Conservation (phyloP, 2,797 vertebrate genomes). For the Schizopygopsis pylzovi region DNA sequence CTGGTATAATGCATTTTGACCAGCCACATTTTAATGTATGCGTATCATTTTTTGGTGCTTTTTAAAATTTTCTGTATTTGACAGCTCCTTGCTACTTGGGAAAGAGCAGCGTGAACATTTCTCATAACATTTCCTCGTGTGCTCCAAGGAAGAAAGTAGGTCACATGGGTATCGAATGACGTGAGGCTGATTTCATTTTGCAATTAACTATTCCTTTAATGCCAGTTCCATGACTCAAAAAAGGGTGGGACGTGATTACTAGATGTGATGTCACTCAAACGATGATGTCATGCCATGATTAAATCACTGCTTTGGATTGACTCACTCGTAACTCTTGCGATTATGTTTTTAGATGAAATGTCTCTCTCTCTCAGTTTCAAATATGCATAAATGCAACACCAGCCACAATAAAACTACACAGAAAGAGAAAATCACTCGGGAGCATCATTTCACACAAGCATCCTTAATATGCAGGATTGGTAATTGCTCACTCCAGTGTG, state of each 20-base stretch:
- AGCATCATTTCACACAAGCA: constrained; percentile 97
- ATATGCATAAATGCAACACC: constrained; percentile 2
- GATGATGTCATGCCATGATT: constrained; percentile 23
- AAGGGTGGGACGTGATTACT: constrained; percentile 24
- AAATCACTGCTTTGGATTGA: neutral
- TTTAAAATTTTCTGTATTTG: neutral
- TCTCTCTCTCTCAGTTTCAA: neutral
- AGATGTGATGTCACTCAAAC: constrained; percentile 33
- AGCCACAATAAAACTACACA: neutral
- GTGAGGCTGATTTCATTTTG: constrained; percentile 17
- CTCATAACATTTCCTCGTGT: no score
- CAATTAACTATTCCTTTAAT: constrained; percentile 1
- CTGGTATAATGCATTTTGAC: neutral
- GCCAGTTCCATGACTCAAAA: constrained; percentile 22
- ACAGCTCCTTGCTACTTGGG: neutral
- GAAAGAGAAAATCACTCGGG: constrained; percentile 72
- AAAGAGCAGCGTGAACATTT: neutral
- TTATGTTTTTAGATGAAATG: neutral
- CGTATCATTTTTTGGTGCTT: neutral
- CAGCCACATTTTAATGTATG: neutral
- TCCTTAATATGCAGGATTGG: constrained; percentile 93
- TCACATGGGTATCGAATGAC: neutral
- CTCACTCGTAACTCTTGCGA: constrained; percentile 7
- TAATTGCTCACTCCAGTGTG: constrained; percentile 95
- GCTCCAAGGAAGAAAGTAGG: neutral